Percentiles rank a stretch among this genome's conserved stretches.
phyloP scores from a whole-genome alignment of 2,113 vertebrate genomes.

The Sander lucioperca region DNA sequence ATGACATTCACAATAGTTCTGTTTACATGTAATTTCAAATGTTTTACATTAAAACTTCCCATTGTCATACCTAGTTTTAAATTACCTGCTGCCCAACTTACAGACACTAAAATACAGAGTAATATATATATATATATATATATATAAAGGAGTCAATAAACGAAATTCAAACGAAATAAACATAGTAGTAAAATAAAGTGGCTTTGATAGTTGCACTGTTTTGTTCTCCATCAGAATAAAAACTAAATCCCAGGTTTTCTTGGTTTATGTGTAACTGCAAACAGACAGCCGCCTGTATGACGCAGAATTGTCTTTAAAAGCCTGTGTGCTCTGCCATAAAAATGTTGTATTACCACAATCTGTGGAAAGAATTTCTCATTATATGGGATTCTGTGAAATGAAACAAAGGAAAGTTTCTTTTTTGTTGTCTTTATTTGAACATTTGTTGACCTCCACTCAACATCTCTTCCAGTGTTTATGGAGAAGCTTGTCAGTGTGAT shows the following conservation, averaged over 20 bases:
- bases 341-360: not conserved
- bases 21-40: not conserved
- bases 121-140: not conserved
- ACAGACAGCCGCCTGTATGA: constrained; percentile 5
- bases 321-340: not conserved
- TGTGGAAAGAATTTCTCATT: not conserved
- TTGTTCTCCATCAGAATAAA: constrained; percentile 15
- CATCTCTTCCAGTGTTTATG: constrained; percentile 34
- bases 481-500: constrained; percentile 19
- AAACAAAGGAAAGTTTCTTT: constrained; percentile 6
- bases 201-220: not conserved
- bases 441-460: constrained; percentile 41
- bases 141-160: too few relatives aligned
- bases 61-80: not conserved
- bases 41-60: not conserved
- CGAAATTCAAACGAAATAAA: not conserved
- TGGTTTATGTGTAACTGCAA: constrained; percentile 27
- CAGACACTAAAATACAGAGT: not conserved
- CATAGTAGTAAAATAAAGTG: not conserved
- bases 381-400: constrained; percentile 11
- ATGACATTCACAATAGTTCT: not conserved
- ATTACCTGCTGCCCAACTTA: not conserved
- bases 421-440: not conserved
- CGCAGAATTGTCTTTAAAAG: not conserved
- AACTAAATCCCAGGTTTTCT: not conserved